These are phyloP conservation scores for Pimephales promelas DNA, from an alignment of 2,113 vertebrate genomes.

Conservation along the genomic window DNA sequence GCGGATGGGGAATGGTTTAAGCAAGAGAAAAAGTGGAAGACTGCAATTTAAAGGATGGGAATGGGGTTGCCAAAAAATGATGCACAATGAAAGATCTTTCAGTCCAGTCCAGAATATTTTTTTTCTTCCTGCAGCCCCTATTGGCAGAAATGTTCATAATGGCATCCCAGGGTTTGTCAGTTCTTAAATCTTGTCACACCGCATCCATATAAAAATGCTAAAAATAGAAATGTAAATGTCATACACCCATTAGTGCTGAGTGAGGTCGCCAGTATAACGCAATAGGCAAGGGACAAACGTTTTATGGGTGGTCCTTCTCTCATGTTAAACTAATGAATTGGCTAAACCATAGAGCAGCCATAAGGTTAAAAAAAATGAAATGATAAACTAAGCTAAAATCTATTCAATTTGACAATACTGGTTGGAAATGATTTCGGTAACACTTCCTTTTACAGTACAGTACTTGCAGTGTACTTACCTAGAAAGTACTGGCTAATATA, in stretches of 20 bases:
- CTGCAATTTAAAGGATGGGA: background rate
- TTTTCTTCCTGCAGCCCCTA: background rate
- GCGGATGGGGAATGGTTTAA: slow-evolving; percentile 18
- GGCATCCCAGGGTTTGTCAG: background rate
- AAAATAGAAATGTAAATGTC: slow-evolving; percentile 9
- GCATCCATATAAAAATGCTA: background rate
- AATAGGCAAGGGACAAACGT: background rate
- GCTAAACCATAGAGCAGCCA: background rate
- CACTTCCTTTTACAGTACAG: no score
- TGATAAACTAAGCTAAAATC: background rate
- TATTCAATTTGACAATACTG: background rate
- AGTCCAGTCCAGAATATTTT: background rate
- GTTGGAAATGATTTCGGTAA: no score
- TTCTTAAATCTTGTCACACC: background rate
- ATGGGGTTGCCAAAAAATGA: background rate
- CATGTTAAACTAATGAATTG: background rate
- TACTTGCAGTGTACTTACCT: no score
- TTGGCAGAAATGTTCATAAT: background rate
- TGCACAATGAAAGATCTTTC: background rate
- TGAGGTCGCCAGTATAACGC: background rate
- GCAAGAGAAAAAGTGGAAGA: slow-evolving; percentile 23
- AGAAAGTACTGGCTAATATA: no score
- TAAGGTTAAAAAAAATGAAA: background rate
- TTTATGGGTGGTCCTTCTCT: background rate
- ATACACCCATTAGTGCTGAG: background rate